phyloP scores from a whole-genome alignment of 1,140 invertebrate species.

The Heliothis subflexa region DNA sequence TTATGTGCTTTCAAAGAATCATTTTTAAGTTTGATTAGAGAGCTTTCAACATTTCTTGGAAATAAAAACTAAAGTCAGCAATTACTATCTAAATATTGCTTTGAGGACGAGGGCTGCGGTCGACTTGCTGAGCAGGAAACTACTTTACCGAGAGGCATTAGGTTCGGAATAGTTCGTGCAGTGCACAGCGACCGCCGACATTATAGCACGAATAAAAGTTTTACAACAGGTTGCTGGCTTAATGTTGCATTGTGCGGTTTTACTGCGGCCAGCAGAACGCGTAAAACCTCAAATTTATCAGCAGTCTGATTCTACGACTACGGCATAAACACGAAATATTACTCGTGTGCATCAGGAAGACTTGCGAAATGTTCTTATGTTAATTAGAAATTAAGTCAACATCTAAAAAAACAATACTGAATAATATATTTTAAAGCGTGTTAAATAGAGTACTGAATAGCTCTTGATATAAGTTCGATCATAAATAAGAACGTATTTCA shows the following conservation, averaged over 20 bases:
- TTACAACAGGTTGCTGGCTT: conserved; percentile 63
- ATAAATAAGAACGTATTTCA: not conserved
- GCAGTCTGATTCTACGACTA: not conserved
- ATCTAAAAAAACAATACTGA: too few relatives aligned
- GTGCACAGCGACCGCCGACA: conserved; percentile 15
- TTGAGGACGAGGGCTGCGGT: not conserved
- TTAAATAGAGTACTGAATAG: too few relatives aligned
- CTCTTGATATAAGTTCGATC: not conserved
- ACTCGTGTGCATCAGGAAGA: conserved; percentile 19
- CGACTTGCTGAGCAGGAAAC: conserved; percentile 8
- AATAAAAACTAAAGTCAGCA: not conserved
- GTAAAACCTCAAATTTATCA: conserved; percentile 55
- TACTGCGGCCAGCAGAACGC: conserved; percentile 47
- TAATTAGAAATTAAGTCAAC: too few relatives aligned
- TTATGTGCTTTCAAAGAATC: not conserved
- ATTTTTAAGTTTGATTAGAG: conserved; percentile 1
- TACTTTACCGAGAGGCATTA: conserved; percentile 42
- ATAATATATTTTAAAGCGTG: too few relatives aligned
- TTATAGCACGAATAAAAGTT: conserved; percentile 63
- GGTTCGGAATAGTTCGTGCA: conserved; percentile 29
- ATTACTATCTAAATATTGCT: conserved; percentile 40
- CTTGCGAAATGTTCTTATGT: not conserved
- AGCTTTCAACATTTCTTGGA: conserved; percentile 18
- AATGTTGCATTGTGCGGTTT: conserved; percentile 59
- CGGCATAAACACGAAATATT: conserved; percentile 17